Conservation (phyloP, 2,888 invertebrate species). For the Brenthis ino region DNA sequence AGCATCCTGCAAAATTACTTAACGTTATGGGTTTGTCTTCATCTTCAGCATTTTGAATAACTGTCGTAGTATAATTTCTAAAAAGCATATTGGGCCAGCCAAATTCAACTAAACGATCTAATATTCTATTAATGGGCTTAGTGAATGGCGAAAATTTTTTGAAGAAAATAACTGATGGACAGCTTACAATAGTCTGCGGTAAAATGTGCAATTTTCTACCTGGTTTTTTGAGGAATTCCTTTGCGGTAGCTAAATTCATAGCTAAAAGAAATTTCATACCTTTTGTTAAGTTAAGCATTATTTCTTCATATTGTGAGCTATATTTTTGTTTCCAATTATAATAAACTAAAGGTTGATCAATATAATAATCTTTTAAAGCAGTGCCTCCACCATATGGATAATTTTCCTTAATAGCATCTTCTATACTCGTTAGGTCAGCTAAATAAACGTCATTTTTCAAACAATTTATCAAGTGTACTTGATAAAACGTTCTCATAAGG, state of each 20-base stretch:
- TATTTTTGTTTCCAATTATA: slow-evolving; percentile 56
- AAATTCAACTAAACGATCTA: slow-evolving; percentile 54
- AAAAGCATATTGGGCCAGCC: slow-evolving; percentile 59
- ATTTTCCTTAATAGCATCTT: slow-evolving; percentile 55
- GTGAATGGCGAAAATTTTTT: slow-evolving; percentile 65
- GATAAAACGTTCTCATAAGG: slow-evolving; percentile 66
- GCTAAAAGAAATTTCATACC: slow-evolving; percentile 62
- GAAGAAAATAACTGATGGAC: slow-evolving; percentile 61
- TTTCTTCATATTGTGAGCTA: slow-evolving; percentile 48
- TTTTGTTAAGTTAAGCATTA: slow-evolving; percentile 50
- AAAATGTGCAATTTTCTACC: slow-evolving; percentile 52
- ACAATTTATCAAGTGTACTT: slow-evolving; percentile 62
- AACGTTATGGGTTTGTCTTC: slow-evolving; percentile 52
- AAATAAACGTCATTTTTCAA: slow-evolving; percentile 60
- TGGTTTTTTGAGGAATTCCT: slow-evolving; percentile 46
- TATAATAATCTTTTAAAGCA: slow-evolving; percentile 62
- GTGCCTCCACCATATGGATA: slow-evolving; percentile 63
- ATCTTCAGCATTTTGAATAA: slow-evolving; percentile 17
- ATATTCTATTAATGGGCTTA: slow-evolving; percentile 50
- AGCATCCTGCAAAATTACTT: slow-evolving; percentile 64
- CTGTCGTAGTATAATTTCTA: slow-evolving; percentile 45
- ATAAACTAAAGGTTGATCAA: slow-evolving; percentile 55
- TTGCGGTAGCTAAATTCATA: slow-evolving; percentile 54
- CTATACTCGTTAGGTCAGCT: slow-evolving; percentile 53
- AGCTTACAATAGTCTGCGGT: slow-evolving; percentile 51